Evolutionary conservation across 2,888 invertebrate genomes (phyloP).

Genomic region (Athripsodes cinereus): DNA sequence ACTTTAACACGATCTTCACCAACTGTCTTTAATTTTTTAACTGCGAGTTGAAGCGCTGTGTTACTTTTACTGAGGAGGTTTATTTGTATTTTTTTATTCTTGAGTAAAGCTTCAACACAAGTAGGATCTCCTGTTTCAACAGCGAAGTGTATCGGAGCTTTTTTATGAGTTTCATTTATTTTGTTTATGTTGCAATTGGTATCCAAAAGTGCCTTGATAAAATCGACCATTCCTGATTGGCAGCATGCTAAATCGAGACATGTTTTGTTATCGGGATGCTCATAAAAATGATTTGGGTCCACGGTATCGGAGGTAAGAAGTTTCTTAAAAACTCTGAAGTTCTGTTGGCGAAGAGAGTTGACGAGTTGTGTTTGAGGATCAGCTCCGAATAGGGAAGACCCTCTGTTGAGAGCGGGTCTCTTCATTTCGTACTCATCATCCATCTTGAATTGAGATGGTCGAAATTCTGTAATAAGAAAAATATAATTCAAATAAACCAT

Average conservation of each 20-base stretch:
- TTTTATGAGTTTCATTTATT: conserved; percentile 49
- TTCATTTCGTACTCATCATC: conserved; percentile 43
- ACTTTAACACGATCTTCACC: conserved; percentile 44
- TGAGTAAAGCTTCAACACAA: conserved; percentile 44
- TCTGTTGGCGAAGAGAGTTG: conserved; percentile 48
- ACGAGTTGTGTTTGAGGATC: conserved; percentile 48
- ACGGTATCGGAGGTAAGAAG: conserved; percentile 44
- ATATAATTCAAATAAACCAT: too few species aligned
- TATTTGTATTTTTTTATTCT: conserved; percentile 44
- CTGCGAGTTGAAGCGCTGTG: conserved; percentile 48
- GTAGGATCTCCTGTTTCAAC: conserved; percentile 49
- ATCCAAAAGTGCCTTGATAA: conserved; percentile 52
- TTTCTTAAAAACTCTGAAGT: conserved; percentile 47
- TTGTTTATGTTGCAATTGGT: conserved; percentile 57
- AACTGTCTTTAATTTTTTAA: conserved; percentile 46
- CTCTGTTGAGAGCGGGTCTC: conserved; percentile 37
- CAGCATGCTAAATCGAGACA: conserved; percentile 54
- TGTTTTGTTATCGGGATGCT: conserved; percentile 53
- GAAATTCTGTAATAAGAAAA: conserved; percentile 11
- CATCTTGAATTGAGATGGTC: not conserved
- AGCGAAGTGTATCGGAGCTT: conserved; percentile 62
- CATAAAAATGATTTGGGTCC: conserved; percentile 51
- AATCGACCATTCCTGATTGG: conserved; percentile 46
- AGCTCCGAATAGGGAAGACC: conserved; percentile 43
- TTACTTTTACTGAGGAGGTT: conserved; percentile 48